Percentiles rank a stretch among this genome's conserved stretches.
Evolutionary conservation across 1,140 invertebrate genomes (phyloP).

Genomic region (Leguminivora glycinivorella): DNA sequence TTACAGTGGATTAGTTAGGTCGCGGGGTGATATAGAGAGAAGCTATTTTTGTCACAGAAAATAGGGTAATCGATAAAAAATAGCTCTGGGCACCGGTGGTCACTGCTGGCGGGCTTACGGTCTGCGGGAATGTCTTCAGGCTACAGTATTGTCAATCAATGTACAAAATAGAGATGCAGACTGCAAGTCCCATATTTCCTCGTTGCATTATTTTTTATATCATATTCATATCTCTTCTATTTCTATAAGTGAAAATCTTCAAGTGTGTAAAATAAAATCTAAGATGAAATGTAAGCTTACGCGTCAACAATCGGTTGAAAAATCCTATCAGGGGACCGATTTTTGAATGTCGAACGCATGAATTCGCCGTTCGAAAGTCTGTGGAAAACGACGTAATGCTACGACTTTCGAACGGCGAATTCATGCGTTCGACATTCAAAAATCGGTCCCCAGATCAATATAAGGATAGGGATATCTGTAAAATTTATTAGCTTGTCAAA

Average conservation of each 20-base stretch:
- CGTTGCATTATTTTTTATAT: constrained; percentile 20
- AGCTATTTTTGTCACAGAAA: constrained; percentile 74
- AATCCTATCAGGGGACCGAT: too few species aligned
- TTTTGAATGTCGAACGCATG: too few species aligned
- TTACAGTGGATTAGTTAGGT: constrained; percentile 61
- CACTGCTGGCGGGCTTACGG: constrained; percentile 38
- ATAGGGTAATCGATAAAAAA: constrained; percentile 51
- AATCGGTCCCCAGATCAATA: too few species aligned
- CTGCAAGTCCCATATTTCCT: not conserved
- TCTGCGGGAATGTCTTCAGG: not conserved
- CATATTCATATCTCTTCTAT: constrained; percentile 13
- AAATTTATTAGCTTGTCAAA: not conserved
- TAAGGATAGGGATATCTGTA: not conserved
- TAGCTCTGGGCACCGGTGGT: constrained; percentile 66
- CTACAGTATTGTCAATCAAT: constrained; percentile 16
- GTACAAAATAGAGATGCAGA: constrained; percentile 17
- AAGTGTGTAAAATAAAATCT: not conserved
- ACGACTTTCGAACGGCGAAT: too few species aligned
- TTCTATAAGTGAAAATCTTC: constrained; percentile 1
- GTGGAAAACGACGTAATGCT: too few species aligned
- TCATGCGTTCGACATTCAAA: too few species aligned
- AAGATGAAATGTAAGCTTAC: not conserved
- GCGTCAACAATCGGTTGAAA: not conserved
- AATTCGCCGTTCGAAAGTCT: too few species aligned
- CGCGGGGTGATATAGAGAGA: constrained; percentile 56